These are phyloP conservation scores for Pseudobourletiella spinata DNA, from an alignment of 1,140 invertebrate species.

Conservation along the genomic window DNA sequence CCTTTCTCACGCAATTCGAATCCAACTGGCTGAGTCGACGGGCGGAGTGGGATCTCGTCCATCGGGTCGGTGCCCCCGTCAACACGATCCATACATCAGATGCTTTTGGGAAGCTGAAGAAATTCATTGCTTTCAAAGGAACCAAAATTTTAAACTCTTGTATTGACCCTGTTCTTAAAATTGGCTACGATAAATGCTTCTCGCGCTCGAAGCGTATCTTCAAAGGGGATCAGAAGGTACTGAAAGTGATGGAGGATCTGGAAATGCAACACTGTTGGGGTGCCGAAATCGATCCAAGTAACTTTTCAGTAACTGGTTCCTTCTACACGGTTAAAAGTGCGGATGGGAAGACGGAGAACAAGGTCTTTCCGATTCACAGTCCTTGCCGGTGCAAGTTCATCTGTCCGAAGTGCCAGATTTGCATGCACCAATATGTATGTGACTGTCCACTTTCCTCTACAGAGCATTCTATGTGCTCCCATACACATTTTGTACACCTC, in stretches of 20 bases:
- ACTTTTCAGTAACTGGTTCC: not conserved
- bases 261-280: constrained; percentile 2
- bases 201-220: constrained; percentile 24
- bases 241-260: constrained; percentile 8
- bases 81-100: constrained; percentile 20
- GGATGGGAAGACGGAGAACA: not conserved
- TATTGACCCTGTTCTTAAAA: constrained; percentile 30
- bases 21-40: constrained; percentile 10
- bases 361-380: constrained; percentile 18
- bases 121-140: constrained; percentile 33
- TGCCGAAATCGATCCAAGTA: not conserved
- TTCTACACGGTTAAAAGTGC: constrained; percentile 1
- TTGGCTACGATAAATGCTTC: constrained; percentile 34
- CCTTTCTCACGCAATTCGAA: constrained; percentile 14
- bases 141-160: constrained; percentile 15
- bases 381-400: constrained; percentile 17
- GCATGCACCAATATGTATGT: constrained; percentile 25
- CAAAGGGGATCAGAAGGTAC: constrained; percentile 30
- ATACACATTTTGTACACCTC: constrained; percentile 27
- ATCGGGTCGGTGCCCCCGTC: constrained; percentile 6
- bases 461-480: constrained; percentile 17
- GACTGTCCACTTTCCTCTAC: constrained; percentile 9
- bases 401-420: constrained; percentile 20
- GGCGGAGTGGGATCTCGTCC: constrained; percentile 19
- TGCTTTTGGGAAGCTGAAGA: constrained; percentile 24